Conservation (phyloP, 2,797 vertebrate species). For the Cuculus canorus region DNA sequence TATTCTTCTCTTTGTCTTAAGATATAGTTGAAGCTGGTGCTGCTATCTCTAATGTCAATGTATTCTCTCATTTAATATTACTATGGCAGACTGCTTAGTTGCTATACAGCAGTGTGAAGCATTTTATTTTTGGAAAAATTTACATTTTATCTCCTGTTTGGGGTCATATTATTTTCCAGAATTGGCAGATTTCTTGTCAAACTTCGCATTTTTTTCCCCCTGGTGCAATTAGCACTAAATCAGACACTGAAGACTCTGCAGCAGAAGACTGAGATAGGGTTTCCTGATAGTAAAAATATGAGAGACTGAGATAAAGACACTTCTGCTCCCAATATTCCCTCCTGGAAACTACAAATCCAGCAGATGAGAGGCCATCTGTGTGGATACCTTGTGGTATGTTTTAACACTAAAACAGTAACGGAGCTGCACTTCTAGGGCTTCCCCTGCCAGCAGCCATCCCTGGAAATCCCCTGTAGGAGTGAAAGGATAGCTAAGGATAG, state of each 20-base stretch:
- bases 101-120: background rate
- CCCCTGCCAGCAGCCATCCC: constrained; percentile 56
- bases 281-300: constrained; percentile 57
- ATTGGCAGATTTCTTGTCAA: constrained; percentile 47
- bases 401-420: constrained; percentile 57
- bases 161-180: constrained; percentile 52
- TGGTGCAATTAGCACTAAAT: constrained; percentile 60
- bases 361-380: constrained; percentile 68
- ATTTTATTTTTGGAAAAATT: constrained; percentile 44
- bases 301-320: constrained; percentile 54
- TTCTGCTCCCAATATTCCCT: constrained; percentile 46
- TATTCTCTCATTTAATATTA: constrained; percentile 3
- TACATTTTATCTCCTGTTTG: constrained; percentile 17
- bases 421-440: constrained; percentile 57
- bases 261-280: constrained; percentile 54
- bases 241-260: constrained; percentile 40
- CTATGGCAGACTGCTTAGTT: constrained; percentile 7
- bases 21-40: background rate
- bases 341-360: constrained; percentile 61
- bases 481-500: constrained; percentile 60
- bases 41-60: constrained; percentile 6
- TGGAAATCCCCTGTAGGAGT: constrained; percentile 59
- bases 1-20: background rate
- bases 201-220: background rate
- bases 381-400: constrained; percentile 65